A percentile compares a stretch with the other conserved stretches of the same genome.
Conservation (phyloP, 53 echinoderm and acorn worm genomes). For the Glandiceps talaboti region DNA sequence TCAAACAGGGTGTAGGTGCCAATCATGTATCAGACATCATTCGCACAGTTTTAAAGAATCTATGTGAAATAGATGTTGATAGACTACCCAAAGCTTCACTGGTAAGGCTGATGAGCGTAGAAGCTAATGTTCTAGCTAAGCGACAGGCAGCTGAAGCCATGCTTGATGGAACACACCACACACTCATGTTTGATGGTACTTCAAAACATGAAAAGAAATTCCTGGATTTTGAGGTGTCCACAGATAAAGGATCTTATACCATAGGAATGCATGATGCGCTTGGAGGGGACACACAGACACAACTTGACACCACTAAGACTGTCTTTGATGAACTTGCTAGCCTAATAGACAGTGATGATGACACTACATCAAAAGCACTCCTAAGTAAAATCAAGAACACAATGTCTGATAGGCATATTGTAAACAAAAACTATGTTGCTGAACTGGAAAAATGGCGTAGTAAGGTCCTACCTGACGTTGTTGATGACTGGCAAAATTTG, state of each 20-base stretch:
- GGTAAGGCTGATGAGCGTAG: neutral
- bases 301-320: neutral
- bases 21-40: neutral
- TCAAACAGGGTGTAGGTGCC: neutral
- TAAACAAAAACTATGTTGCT: neutral
- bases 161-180: neutral
- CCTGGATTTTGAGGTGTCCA: neutral
- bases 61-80: neutral
- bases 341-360: neutral
- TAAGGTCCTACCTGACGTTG: neutral
- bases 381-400: neutral
- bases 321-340: neutral
- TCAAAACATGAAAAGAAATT: neutral
- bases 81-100: neutral
- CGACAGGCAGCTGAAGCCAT: neutral
- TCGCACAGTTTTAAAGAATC: neutral
- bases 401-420: neutral
- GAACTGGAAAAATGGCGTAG: neutral
- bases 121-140: neutral
- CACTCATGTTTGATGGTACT: neutral
- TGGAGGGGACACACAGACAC: neutral
- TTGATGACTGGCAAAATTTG: neutral
- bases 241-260: neutral
- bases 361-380: neutral
- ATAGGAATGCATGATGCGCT: neutral